A percentile compares a stretch with the other conserved stretches of the same genome.
Conservation (phyloP, 2,888 invertebrate genomes). For the Osedax fenrisi region DNA sequence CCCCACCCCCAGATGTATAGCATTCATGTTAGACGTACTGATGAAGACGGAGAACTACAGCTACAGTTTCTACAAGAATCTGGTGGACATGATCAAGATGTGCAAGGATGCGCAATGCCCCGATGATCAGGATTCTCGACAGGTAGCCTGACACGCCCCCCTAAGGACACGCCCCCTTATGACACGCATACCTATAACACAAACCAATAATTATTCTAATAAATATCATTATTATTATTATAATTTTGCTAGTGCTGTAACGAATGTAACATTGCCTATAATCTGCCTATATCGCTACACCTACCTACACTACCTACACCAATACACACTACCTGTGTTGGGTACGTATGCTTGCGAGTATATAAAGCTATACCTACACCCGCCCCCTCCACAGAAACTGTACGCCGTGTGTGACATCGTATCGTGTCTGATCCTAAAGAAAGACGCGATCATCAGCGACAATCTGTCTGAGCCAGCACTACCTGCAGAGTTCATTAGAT, state of each 20-base stretch:
- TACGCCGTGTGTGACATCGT: constrained; percentile 92
- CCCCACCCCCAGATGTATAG: constrained; percentile 60
- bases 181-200: background rate
- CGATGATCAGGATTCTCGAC: constrained; percentile 69
- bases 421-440: constrained; percentile 74
- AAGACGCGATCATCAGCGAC: constrained; percentile 78
- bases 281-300: too few species aligned
- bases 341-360: too few species aligned
- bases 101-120: constrained; percentile 76
- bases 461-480: constrained; percentile 57
- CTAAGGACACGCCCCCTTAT: too few species aligned
- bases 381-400: constrained; percentile 62
- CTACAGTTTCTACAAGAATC: constrained; percentile 83
- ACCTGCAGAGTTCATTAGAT: constrained; percentile 55
- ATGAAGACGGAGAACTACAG: constrained; percentile 88
- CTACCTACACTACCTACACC: too few species aligned
- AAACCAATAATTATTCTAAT: background rate
- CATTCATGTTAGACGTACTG: constrained; percentile 85
- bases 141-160: constrained; percentile 56
- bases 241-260: background rate
- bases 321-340: too few species aligned
- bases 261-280: too few species aligned
- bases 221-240: background rate
- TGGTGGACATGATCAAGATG: constrained; percentile 84
- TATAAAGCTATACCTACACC: too few species aligned